phyloP scores from a whole-genome alignment of 92 coral and sea anemone genomes.

The Phenganax stokvisi region DNA sequence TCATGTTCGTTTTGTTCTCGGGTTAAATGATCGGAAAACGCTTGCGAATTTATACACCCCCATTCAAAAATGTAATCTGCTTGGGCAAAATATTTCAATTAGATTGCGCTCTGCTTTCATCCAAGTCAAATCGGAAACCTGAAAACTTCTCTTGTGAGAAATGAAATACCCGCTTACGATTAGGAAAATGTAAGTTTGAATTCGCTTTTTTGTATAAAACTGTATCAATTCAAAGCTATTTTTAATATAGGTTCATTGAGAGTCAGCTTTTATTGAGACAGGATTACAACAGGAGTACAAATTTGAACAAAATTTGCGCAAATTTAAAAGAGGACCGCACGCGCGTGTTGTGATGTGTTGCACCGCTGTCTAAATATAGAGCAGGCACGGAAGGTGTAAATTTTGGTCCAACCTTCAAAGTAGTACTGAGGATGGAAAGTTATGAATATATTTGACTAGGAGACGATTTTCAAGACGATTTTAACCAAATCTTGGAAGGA shows the following conservation, averaged over 20 bases:
- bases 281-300: background rate
- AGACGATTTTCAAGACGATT: background rate
- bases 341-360: background rate
- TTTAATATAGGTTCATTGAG: no score
- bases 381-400: conserved; percentile 41
- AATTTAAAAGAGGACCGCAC: background rate
- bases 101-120: background rate
- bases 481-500: background rate
- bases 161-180: background rate
- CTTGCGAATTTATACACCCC: background rate
- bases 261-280: background rate
- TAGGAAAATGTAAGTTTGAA: background rate
- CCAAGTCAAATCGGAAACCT: background rate
- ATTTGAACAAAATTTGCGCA: background rate
- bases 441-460: conserved; percentile 2
- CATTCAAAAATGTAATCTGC: background rate
- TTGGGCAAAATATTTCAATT: background rate
- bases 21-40: background rate
- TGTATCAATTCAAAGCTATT: no score
- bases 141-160: background rate
- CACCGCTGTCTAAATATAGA: conserved; percentile 16
- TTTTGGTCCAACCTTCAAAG: conserved; percentile 29
- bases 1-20: background rate
- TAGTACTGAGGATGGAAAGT: background rate
- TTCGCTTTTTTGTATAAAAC: background rate